Evolutionary conservation across 2,113 vertebrate species (phyloP).

Genomic region (Neodon shergylaensis): DNA sequence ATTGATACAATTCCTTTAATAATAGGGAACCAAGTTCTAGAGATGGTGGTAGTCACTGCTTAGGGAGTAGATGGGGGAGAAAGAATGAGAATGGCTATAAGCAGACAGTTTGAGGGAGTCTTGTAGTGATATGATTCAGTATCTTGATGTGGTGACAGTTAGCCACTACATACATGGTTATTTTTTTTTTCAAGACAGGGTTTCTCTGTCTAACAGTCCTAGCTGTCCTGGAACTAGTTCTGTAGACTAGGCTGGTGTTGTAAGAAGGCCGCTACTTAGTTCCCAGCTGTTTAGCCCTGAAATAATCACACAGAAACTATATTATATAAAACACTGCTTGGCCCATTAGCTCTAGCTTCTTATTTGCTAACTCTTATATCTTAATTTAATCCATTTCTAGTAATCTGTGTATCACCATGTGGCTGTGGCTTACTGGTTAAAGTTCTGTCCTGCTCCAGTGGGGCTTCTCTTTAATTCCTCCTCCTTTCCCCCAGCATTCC

Average conservation of each 20-base stretch:
- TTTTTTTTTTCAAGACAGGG: neutral
- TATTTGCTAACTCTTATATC: too few relatives aligned
- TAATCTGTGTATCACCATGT: too few relatives aligned
- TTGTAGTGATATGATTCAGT: neutral
- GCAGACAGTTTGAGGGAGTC: neutral
- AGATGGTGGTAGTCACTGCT: neutral
- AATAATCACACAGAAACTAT: too few relatives aligned
- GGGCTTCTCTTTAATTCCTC: too few relatives aligned
- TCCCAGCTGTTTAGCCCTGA: too few relatives aligned
- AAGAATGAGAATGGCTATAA: neutral
- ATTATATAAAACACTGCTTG: too few relatives aligned
- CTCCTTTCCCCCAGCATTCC: too few relatives aligned
- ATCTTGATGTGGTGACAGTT: neutral
- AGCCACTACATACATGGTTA: neutral
- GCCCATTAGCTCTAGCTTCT: too few relatives aligned
- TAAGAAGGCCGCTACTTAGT: too few relatives aligned
- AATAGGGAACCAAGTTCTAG: slow-evolving; percentile 32
- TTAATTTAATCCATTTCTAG: too few relatives aligned
- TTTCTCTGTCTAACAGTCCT: neutral
- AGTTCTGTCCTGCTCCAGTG: too few relatives aligned
- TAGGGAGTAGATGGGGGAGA: neutral
- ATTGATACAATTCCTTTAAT: slow-evolving; percentile 41
- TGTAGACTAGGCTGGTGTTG: neutral
- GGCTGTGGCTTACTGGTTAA: too few relatives aligned
- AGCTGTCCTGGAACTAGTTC: neutral